Base-by-base conservation (phyloP, 2,113 vertebrate species). In the Rhea americana region DNA sequence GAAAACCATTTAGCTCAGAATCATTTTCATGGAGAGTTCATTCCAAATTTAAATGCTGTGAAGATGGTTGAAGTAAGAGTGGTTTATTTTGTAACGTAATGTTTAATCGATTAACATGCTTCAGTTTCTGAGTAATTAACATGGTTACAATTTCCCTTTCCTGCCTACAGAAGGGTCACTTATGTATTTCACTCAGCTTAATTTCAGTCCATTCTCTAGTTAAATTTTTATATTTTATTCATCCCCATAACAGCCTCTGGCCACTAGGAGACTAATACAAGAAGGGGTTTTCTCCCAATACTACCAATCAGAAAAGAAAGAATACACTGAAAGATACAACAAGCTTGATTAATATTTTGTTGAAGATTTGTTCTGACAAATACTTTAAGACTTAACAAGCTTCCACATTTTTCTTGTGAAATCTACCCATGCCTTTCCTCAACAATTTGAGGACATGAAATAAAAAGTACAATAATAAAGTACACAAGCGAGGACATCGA, bases 231-330 rank as follows among this genome's bases (percentile, higher is more conserved):
- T n/a, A n/a, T 61, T 89, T 70, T 37, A n/a, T 47, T 55, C 53
- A 89, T 7, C 66, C 13, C 17, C 21, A 43, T 43, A 78, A 48
- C 12, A 91, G 47, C 22, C 85, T 9, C 5, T 55, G 10, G n/a
- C 4, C 47, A 87, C 5, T 75, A 17, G 53, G 53, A 24, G 1
- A 63, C 4, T 11, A 61, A 3, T 17, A 73, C 0, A 3, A 61
- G 74, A 77, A 70, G 6, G 2, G 7, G 1, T 28, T 70, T 70
- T 74, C 21, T 65, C 47, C 48, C 4, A 47, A 8, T 51, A 51
- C 37, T 72, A 72, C 24, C 3, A 13, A 62, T 24, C 70, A 18
- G 14, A 20, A 41, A 62, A 67, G 41, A 21, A 51, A 43, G 3
- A 58, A 9, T 22, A 71, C 3, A 20, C n/a, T 83, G 18, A 86